These are phyloP conservation scores for Euphydryas editha DNA, from an alignment of 2,888 invertebrate species.

Conservation along the genomic window DNA sequence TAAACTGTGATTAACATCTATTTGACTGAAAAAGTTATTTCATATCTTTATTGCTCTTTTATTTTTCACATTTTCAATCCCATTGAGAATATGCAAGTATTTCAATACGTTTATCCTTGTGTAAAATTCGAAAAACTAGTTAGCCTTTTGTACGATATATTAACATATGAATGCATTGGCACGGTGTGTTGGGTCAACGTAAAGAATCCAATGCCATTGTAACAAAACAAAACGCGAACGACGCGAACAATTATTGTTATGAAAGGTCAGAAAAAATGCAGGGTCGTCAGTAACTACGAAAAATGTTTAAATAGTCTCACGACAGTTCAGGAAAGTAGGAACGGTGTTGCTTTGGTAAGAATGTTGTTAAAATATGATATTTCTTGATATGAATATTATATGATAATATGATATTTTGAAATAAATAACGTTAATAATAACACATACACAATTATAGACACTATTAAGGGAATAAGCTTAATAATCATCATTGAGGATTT, in stretches of 20 bases:
- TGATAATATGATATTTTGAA: too few species aligned
- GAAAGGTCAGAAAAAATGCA: conserved; percentile 6
- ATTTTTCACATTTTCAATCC: too few species aligned
- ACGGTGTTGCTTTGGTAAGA: background rate
- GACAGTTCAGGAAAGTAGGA: background rate
- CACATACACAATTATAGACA: too few species aligned
- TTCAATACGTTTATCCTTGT: background rate
- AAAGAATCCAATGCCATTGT: conserved; percentile 12
- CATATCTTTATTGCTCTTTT: too few species aligned
- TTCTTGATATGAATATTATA: too few species aligned
- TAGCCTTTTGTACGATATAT: conserved; percentile 13
- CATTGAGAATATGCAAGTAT: background rate
- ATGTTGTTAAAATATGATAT: background rate
- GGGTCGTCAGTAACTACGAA: conserved; percentile 3
- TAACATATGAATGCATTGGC: conserved; percentile 21
- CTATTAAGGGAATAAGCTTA: too few species aligned
- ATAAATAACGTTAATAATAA: too few species aligned
- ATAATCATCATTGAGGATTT: background rate
- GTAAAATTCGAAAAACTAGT: background rate
- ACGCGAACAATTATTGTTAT: conserved; percentile 1
- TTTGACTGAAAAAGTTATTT: too few species aligned
- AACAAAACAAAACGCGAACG: background rate
- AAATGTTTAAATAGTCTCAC: conserved; percentile 2
- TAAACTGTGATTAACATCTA: too few species aligned
- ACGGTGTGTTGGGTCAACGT: background rate